Conservation (phyloP, 2,113 vertebrate species). For the Channa argus region DNA sequence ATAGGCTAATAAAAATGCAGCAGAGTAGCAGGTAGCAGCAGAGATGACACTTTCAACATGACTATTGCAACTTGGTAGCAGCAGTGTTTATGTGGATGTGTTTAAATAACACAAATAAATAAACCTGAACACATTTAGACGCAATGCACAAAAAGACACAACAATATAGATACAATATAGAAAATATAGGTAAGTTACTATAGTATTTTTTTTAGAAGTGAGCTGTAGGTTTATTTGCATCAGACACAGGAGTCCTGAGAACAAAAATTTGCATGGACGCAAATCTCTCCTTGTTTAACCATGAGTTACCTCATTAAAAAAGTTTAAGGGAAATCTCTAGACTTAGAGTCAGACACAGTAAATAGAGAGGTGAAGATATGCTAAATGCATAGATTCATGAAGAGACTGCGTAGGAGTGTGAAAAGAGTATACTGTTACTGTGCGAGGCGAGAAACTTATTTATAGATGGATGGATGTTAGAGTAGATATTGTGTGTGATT, state of each 20-base stretch:
- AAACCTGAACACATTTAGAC: no score
- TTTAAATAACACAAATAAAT: no score
- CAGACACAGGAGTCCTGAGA: no score
- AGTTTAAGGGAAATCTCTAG: neutral
- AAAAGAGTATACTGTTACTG: conserved; percentile 5
- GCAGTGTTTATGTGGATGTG: no score
- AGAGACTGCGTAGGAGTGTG: conserved; percentile 35
- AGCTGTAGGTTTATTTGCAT: no score
- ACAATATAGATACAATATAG: no score
- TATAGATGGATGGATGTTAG: conserved; percentile 15
- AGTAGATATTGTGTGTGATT: conserved; percentile 15
- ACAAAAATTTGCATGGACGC: no score
- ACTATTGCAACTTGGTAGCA: no score
- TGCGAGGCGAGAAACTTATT: conserved; percentile 28
- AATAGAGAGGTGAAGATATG: neutral
- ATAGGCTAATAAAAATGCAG: neutral
- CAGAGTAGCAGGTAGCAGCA: neutral
- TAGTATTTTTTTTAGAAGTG: no score
- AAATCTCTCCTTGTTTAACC: no score
- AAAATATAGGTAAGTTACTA: no score
- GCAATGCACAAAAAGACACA: no score
- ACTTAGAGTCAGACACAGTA: neutral
- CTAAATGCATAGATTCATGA: conserved; percentile 5
- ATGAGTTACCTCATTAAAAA: neutral
- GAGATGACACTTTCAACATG: neutral